phyloP scores from a whole-genome alignment of 2,888 invertebrate species.

The Phania funesta region DNA sequence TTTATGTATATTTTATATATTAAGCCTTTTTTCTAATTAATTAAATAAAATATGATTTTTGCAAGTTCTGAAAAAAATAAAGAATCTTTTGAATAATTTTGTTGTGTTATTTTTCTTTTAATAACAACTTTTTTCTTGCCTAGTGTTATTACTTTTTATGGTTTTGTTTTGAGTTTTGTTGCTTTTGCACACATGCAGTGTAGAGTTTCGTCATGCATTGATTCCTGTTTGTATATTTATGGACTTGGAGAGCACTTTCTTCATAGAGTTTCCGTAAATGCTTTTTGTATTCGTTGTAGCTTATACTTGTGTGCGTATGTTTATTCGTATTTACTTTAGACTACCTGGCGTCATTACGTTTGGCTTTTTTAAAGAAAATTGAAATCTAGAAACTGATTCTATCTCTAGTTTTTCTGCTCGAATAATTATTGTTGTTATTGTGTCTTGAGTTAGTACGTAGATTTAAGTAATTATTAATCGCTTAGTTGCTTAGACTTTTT shows the following conservation, averaged over 20 bases:
- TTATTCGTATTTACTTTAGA: slow-evolving; percentile 42
- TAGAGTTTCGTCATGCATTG: not conserved
- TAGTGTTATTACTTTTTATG: slow-evolving; percentile 58
- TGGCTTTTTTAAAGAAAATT: slow-evolving; percentile 22
- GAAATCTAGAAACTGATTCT: slow-evolving; percentile 10
- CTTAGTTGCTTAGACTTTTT: slow-evolving; percentile 53
- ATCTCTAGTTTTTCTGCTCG: not conserved
- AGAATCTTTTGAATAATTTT: no score
- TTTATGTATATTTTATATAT: no score
- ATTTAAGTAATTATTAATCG: slow-evolving; percentile 57
- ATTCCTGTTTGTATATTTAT: slow-evolving; percentile 2
- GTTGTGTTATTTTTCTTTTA: no score
- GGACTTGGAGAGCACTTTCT: slow-evolving; percentile 35
- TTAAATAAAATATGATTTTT: no score
- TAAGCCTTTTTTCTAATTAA: no score
- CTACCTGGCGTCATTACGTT: slow-evolving; percentile 60
- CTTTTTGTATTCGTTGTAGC: not conserved
- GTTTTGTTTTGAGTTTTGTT: slow-evolving; percentile 24
- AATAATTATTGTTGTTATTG: slow-evolving; percentile 42
- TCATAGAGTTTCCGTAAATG: slow-evolving; percentile 39
- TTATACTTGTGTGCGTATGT: slow-evolving; percentile 12
- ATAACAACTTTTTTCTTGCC: slow-evolving; percentile 12
- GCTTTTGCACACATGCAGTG: not conserved
- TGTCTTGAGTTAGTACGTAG: slow-evolving; percentile 15
- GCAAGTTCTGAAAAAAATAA: no score